Conservation (phyloP, 2,888 invertebrate species). For the Meganola albula region DNA sequence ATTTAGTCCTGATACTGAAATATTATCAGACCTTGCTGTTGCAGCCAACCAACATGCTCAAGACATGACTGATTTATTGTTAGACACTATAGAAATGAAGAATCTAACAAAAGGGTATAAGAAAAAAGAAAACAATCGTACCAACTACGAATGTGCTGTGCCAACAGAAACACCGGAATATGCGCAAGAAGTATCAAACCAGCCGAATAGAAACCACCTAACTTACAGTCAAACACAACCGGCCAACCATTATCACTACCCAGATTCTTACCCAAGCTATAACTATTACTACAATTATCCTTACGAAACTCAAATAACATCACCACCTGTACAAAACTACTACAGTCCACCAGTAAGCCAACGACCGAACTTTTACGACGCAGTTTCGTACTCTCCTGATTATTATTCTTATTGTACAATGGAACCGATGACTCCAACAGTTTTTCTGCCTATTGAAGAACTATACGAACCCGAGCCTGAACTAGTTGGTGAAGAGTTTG, state of each 20-base stretch:
- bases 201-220: neutral
- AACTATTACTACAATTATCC: slow-evolving; percentile 38
- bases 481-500: slow-evolving; percentile 58
- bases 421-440: slow-evolving; percentile 37
- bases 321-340: slow-evolving; percentile 37
- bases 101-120: slow-evolving; percentile 20
- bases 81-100: slow-evolving; percentile 42
- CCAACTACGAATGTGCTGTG: neutral
- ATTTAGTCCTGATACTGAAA: slow-evolving; percentile 60
- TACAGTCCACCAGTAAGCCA: slow-evolving; percentile 42
- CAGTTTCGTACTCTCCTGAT: slow-evolving; percentile 47
- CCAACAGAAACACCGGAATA: neutral
- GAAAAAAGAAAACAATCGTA: neutral
- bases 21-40: slow-evolving; percentile 54
- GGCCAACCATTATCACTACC: slow-evolving; percentile 28
- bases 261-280: slow-evolving; percentile 30
- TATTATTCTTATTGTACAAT: slow-evolving; percentile 42
- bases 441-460: slow-evolving; percentile 39
- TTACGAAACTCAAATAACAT: slow-evolving; percentile 45
- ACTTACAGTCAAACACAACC: slow-evolving; percentile 15
- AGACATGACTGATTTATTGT: slow-evolving; percentile 50
- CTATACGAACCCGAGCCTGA: slow-evolving; percentile 48
- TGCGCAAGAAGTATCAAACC: too few species aligned
- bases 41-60: slow-evolving; percentile 59
- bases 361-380: slow-evolving; percentile 54